Base-by-base conservation (phyloP, 2,113 vertebrate genomes). In the Sphyrna mokarran region DNA sequence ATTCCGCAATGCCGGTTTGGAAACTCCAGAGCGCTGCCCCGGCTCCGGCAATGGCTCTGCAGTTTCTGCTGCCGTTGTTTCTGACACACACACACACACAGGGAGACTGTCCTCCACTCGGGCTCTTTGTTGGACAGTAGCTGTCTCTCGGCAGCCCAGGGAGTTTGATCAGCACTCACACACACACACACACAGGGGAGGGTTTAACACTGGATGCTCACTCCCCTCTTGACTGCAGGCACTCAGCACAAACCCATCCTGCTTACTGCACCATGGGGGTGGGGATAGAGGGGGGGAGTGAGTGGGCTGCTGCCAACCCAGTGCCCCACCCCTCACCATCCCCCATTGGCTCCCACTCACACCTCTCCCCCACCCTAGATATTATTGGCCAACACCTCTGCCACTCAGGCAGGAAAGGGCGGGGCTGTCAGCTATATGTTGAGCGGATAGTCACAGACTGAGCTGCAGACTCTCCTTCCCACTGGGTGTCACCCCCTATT, bases 51-150 rank as follows among this genome's bases (percentile, higher is more conserved):
- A 37, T 14, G 87, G 58, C 87, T 37, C 8, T 29, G 87, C 20
- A 48, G 23, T 5, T 54, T 54, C 48, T 3, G 2, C 48, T 54
- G 48, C 48, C 5, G 48, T 54, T 54, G 48, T 54, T 54, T 54
- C 48, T 5, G 2, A 16, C 16, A 2, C 66, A 85, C 48, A 16
- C 16, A 2, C 66, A 85, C 96, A 89, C 76, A 95, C 96, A 95
- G 95, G 96, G 96, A 96, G 96, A 96, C 96, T 97, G 96, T 97
- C 97, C 69, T 76, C 13, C 11, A 37, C 26, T 63, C 58, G 63
- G 13, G 33, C 26, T 78, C 7, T n/a, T 58, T 91, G 58, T 11
- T 63, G 66, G 90, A 40, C 63, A 20, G 90, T n/a, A 23, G 89
- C 58, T 68, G 29, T 93, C 23, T 48, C 48, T 89, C 48, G 58